These are phyloP conservation scores for Penelope pileata DNA, from an alignment of 2,113 vertebrate genomes.

Conservation along the genomic window DNA sequence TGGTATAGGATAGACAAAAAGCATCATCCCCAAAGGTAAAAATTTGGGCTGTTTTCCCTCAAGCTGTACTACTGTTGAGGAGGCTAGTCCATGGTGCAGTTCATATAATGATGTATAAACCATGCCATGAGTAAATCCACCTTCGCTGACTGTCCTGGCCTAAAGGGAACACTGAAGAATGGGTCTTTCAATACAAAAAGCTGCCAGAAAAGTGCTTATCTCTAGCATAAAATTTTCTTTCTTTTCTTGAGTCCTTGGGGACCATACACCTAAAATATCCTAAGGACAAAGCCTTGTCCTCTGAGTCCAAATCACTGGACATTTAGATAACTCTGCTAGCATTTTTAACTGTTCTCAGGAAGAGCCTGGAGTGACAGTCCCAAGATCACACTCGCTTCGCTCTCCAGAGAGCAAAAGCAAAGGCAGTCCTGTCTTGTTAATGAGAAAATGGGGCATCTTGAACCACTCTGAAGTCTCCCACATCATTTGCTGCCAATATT, in stretches of 20 bases:
- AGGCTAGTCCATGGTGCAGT: neutral
- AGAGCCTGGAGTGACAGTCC: neutral
- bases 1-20: neutral
- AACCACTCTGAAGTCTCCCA: neutral
- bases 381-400: neutral
- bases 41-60: neutral
- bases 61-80: neutral
- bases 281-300: neutral
- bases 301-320: neutral
- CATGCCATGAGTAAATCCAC: neutral
- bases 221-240: neutral
- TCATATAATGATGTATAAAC: neutral
- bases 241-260: neutral
- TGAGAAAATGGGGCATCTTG: constrained; percentile 2
- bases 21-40: neutral
- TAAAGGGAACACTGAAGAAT: neutral
- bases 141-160: neutral
- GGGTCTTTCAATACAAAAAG: neutral
- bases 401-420: neutral
- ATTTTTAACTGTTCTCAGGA: constrained; percentile 15
- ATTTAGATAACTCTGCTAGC: neutral
- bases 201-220: neutral
- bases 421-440: constrained; percentile 6
- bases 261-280: neutral
- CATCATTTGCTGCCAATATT: neutral